Conservation (phyloP, 2,113 vertebrate species). For the Ophiodon elongatus region DNA sequence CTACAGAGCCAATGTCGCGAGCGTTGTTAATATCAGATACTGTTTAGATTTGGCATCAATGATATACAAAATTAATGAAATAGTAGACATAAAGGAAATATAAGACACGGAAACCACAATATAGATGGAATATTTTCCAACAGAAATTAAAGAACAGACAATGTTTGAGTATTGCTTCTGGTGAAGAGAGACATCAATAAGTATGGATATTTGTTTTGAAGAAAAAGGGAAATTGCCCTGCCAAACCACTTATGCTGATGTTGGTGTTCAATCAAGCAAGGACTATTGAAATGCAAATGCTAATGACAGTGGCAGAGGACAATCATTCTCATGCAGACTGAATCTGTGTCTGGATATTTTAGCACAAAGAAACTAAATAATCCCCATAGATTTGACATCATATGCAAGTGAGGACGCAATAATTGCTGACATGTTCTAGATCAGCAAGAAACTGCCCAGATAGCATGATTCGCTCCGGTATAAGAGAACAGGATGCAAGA, state of each 20-base stretch:
- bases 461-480: background rate
- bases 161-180: conserved; percentile 31
- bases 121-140: conserved; percentile 17
- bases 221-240: conserved; percentile 68
- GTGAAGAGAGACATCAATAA: conserved; percentile 64
- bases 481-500: background rate
- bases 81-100: conserved; percentile 21
- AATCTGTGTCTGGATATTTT: conserved; percentile 44
- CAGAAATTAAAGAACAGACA: conserved; percentile 25
- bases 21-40: background rate
- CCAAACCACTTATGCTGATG: conserved; percentile 61
- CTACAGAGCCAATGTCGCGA: too few species aligned
- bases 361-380: conserved; percentile 51
- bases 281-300: conserved; percentile 77
- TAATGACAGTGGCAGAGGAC: conserved; percentile 68
- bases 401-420: conserved; percentile 19
- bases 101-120: background rate
- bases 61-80: background rate
- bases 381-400: conserved; percentile 24
- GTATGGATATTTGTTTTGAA: conserved; percentile 73
- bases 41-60: background rate
- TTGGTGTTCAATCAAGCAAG: conserved; percentile 71
- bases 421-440: conserved; percentile 5
- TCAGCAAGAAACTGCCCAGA: conserved; percentile 4
- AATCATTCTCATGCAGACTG: conserved; percentile 52